phyloP scores from a whole-genome alignment of 1,140 invertebrate species.

The Pararge aegeria region DNA sequence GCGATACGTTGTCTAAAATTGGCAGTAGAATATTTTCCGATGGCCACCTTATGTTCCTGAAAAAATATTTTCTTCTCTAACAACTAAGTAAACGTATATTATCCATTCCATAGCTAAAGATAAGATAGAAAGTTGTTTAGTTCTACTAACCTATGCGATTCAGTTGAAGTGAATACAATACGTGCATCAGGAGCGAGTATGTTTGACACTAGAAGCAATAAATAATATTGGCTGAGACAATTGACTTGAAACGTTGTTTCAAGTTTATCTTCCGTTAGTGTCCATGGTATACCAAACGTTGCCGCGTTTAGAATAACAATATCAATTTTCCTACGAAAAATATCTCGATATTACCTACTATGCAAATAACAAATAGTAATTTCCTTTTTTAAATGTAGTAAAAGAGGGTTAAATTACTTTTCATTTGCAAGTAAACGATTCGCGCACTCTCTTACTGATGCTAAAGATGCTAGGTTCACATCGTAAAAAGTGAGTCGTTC shows the following conservation, averaged over 20 bases:
- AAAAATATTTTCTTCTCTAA: constrained; percentile 29
- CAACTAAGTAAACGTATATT: no score
- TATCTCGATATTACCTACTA: neutral
- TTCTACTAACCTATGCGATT: constrained; percentile 90
- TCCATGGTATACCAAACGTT: constrained; percentile 89
- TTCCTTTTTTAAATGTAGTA: no score
- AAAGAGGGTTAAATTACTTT: constrained; percentile 41
- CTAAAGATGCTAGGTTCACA: constrained; percentile 55
- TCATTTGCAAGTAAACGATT: constrained; percentile 46
- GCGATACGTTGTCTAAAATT: constrained; percentile 80
- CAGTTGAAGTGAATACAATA: constrained; percentile 92
- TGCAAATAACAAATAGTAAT: neutral
- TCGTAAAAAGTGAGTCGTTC: constrained; percentile 45
- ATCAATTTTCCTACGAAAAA: constrained; percentile 85
- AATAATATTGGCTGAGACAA: constrained; percentile 91
- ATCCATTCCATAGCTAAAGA: no score
- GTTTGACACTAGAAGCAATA: constrained; percentile 87
- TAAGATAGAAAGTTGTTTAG: neutral
- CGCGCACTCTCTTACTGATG: constrained; percentile 56
- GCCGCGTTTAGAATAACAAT: constrained; percentile 95
- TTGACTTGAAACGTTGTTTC: constrained; percentile 95
- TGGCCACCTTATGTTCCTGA: constrained; percentile 84
- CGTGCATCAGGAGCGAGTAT: constrained; percentile 84
- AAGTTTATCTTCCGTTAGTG: constrained; percentile 89
- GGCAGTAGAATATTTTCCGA: constrained; percentile 55